A percentile compares a stretch with the other conserved stretches of the same genome.
phyloP scores from a whole-genome alignment of 2,797 vertebrate species.

The Gadopsis bispinosus region DNA sequence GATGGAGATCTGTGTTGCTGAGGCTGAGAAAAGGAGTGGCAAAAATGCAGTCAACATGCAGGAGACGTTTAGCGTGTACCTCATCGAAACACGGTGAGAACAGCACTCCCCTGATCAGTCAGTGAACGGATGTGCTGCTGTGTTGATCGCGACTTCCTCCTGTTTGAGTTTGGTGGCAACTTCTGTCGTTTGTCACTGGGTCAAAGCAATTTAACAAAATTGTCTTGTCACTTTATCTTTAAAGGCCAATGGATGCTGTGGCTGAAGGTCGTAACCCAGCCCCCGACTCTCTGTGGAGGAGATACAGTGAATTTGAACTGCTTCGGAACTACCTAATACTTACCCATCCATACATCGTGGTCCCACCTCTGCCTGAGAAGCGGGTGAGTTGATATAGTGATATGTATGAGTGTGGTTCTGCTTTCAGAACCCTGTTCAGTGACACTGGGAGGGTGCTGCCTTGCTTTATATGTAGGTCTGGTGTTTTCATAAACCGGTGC shows the following conservation, averaged over 20 bases:
- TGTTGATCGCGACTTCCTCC: background rate
- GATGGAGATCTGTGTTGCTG: slow-evolving; percentile 93
- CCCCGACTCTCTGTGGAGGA: slow-evolving; percentile 93
- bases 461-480: too few relatives aligned
- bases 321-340: slow-evolving; percentile 92
- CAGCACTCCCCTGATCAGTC: rapidly evolving
- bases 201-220: background rate
- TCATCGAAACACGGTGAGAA: slow-evolving; percentile 91
- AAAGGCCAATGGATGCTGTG: slow-evolving; percentile 87
- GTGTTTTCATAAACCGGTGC: too few relatives aligned
- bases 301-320: slow-evolving; percentile 97
- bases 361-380: slow-evolving; percentile 95
- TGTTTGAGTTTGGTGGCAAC: background rate
- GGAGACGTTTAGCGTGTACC: slow-evolving; percentile 93
- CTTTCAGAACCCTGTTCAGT: background rate
- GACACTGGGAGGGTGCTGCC: background rate
- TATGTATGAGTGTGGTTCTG: background rate
- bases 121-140: background rate
- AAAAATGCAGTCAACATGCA: slow-evolving; percentile 93
- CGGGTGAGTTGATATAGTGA: slow-evolving; percentile 84
- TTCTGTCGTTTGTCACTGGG: background rate
- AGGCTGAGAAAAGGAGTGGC: slow-evolving; percentile 92
- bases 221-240: slow-evolving; percentile 27
- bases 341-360: slow-evolving; percentile 90
- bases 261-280: slow-evolving; percentile 87